These are phyloP conservation scores for Okapia johnstoni DNA, from an alignment of 2,113 vertebrate genomes.

Conservation along the genomic window DNA sequence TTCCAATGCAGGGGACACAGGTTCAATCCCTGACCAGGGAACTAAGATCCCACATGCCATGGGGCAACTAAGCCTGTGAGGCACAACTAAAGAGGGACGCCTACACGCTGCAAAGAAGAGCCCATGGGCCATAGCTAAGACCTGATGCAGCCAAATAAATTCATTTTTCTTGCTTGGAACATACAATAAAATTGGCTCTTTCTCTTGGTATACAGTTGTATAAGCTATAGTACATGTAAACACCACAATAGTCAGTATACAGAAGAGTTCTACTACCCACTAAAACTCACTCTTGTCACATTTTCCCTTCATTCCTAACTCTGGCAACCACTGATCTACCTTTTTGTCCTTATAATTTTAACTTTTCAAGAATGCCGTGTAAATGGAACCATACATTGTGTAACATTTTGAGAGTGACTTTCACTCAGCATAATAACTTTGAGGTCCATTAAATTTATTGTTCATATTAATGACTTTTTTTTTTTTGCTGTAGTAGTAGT, in stretches of 20 bases:
- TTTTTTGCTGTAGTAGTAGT: background rate
- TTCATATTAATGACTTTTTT: background rate
- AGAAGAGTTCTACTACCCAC: background rate
- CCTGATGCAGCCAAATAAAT: background rate
- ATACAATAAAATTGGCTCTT: background rate
- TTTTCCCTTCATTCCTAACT: background rate
- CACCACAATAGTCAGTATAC: background rate
- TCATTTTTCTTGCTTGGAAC: background rate
- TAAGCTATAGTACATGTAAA: background rate
- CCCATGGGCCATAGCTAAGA: background rate
- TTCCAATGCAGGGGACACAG: background rate
- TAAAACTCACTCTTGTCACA: background rate
- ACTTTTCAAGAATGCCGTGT: background rate
- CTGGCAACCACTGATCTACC: background rate
- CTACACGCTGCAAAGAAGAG: background rate
- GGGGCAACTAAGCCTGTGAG: background rate
- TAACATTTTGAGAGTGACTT: background rate
- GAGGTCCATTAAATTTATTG: background rate
- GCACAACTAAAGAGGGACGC: background rate
- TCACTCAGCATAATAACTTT: background rate
- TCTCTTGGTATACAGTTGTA: background rate
- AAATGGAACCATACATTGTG: background rate
- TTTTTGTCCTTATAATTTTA: background rate
- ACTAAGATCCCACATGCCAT: background rate
- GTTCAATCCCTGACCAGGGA: background rate